phyloP scores from a whole-genome alignment of 2,888 invertebrate genomes.

The Drosophila pegasa region DNA sequence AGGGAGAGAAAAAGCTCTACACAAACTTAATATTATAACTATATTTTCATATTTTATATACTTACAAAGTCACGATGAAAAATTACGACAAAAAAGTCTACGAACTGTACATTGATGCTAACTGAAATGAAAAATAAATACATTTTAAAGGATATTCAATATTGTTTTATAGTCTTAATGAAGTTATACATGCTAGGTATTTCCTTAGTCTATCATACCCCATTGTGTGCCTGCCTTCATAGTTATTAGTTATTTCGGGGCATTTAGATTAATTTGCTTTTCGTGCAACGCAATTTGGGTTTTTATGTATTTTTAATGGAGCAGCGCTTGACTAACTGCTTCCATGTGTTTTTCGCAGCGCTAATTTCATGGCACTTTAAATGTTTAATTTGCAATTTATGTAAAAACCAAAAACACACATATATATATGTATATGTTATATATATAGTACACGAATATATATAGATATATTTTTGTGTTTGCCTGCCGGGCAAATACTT shows the following conservation, averaged over 20 bases:
- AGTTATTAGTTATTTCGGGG: constrained; percentile 55
- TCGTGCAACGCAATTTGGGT: constrained; percentile 46
- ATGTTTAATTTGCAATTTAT: constrained; percentile 78
- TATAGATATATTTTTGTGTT: neutral
- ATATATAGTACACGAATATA: neutral
- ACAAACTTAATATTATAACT: too few relatives aligned
- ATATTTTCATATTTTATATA: too few relatives aligned
- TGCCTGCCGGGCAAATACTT: constrained; percentile 46
- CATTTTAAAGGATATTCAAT: too few relatives aligned
- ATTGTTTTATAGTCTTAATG: too few relatives aligned
- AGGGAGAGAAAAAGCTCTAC: neutral
- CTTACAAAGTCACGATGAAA: too few relatives aligned
- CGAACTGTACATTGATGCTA: neutral
- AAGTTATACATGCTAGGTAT: too few relatives aligned
- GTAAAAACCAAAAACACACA: constrained; percentile 42
- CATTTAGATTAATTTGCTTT: constrained; percentile 60
- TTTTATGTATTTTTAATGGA: constrained; percentile 78
- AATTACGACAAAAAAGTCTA: too few relatives aligned
- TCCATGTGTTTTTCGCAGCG: constrained; percentile 65
- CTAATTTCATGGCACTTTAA: constrained; percentile 76
- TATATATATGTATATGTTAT: constrained; percentile 19
- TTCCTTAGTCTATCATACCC: neutral
- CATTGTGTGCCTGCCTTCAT: neutral
- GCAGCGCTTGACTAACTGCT: constrained; percentile 29
- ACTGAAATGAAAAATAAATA: neutral